These are phyloP conservation scores for Cetonia aurata DNA, from an alignment of 2,888 invertebrate species.

Conservation along the genomic window DNA sequence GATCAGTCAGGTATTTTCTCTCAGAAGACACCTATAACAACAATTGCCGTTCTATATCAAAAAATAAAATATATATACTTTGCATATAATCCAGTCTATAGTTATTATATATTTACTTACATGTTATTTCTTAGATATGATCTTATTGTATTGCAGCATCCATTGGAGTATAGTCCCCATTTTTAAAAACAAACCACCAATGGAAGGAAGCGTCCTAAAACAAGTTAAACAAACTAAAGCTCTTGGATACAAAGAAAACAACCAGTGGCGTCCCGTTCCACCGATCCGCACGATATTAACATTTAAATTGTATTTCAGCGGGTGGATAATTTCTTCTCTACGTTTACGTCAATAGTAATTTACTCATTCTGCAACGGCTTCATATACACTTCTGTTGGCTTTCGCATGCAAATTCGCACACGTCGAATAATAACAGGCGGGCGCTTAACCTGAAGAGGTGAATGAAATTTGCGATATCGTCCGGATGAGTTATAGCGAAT, in stretches of 20 bases:
- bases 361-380: slow-evolving; percentile 12
- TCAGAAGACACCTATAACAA: no score
- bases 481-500: slow-evolving; percentile 33
- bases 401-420: slow-evolving; percentile 28
- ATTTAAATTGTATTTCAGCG: slow-evolving; percentile 28
- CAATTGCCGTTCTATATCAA: no score
- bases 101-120: no score
- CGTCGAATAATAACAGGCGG: slow-evolving; percentile 23
- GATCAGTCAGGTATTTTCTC: no score
- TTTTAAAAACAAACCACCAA: no score
- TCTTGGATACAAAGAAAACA: background rate
- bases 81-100: no score
- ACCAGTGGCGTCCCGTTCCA: background rate
- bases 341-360: slow-evolving; percentile 36
- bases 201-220: background rate
- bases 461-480: slow-evolving; percentile 39
- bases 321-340: slow-evolving; percentile 31
- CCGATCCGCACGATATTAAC: slow-evolving; percentile 27
- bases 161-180: no score
- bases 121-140: no score
- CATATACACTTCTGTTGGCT: slow-evolving; percentile 37
- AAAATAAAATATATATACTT: no score
- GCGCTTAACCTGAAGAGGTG: slow-evolving; percentile 25
- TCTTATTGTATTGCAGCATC: no score
- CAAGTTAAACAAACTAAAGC: background rate